phyloP scores from a whole-genome alignment of 2,888 invertebrate genomes.

The Tuberolachnus salignus region DNA sequence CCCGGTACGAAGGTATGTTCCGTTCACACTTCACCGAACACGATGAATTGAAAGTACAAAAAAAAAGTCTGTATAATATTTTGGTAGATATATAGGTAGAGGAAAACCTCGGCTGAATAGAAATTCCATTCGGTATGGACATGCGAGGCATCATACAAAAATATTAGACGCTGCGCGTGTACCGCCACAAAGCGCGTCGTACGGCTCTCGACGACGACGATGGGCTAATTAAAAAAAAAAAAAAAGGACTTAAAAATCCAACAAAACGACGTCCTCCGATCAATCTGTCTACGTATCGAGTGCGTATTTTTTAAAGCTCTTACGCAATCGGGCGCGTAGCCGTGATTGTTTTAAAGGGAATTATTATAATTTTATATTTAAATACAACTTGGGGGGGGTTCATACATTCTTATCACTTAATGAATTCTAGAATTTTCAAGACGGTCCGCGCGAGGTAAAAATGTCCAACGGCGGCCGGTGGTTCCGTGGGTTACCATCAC shows the following conservation, averaged over 20 bases:
- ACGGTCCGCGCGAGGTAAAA: too few species aligned
- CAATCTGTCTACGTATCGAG: too few species aligned
- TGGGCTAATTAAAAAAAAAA: slow-evolving; percentile 44
- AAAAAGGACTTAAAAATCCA: background rate
- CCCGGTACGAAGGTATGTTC: slow-evolving; percentile 54
- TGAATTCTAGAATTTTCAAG: too few species aligned
- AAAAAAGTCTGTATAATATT: slow-evolving; percentile 53
- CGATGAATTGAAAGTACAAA: slow-evolving; percentile 57
- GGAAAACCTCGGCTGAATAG: slow-evolving; percentile 54
- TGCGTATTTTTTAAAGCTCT: too few species aligned
- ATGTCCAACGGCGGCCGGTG: too few species aligned
- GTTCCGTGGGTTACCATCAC: too few species aligned
- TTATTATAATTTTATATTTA: too few species aligned
- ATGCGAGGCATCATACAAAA: slow-evolving; percentile 54
- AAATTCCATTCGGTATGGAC: slow-evolving; percentile 56
- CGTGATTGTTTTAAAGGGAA: too few species aligned
- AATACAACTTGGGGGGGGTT: too few species aligned
- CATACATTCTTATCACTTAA: too few species aligned
- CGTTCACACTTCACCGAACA: slow-evolving; percentile 56
- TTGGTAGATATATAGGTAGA: background rate
- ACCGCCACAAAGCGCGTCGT: slow-evolving; percentile 44
- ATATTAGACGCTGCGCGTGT: slow-evolving; percentile 54
- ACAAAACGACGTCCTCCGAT: background rate
- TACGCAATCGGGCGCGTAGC: too few species aligned
- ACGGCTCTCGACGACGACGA: slow-evolving; percentile 22